Conservation (phyloP, 2,113 vertebrate genomes). For the Mobula hypostoma region DNA sequence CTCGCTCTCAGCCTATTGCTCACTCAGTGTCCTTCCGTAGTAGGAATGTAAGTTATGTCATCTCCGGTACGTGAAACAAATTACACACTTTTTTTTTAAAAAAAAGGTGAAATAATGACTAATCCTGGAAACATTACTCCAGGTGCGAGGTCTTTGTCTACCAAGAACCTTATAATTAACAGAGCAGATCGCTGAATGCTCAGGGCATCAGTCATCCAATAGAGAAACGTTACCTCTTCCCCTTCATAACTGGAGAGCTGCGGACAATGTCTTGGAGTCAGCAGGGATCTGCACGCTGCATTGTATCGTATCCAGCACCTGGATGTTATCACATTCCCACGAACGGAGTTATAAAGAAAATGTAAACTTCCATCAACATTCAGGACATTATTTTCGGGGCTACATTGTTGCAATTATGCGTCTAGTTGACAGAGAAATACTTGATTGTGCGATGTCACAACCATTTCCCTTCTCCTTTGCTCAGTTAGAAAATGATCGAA, state of each 20-base stretch:
- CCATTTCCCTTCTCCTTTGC: too few relatives aligned
- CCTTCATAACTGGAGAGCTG: not conserved
- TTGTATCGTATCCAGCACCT: not conserved
- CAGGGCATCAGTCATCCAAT: not conserved
- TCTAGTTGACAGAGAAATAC: not conserved
- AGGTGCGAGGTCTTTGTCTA: not conserved
- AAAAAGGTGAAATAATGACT: not conserved
- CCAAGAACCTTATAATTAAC: not conserved
- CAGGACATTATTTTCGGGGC: not conserved
- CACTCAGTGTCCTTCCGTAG: not conserved
- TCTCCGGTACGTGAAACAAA: not conserved
- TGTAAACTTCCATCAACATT: not conserved
- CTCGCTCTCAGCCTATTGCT: not conserved
- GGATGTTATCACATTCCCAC: not conserved
- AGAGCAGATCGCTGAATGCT: not conserved
- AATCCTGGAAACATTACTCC: constrained; percentile 14
- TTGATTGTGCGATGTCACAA: not conserved
- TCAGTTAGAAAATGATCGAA: not conserved
- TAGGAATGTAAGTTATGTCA: constrained; percentile 13
- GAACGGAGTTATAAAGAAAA: not conserved
- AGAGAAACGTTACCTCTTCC: not conserved
- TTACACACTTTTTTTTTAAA: not conserved
- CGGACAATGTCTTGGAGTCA: not conserved
- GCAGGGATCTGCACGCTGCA: not conserved
- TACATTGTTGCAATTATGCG: not conserved